Percentiles rank a stretch among this genome's conserved stretches.
Conservation (phyloP, 2,113 vertebrate species). For the Mastomys natalensis region DNA sequence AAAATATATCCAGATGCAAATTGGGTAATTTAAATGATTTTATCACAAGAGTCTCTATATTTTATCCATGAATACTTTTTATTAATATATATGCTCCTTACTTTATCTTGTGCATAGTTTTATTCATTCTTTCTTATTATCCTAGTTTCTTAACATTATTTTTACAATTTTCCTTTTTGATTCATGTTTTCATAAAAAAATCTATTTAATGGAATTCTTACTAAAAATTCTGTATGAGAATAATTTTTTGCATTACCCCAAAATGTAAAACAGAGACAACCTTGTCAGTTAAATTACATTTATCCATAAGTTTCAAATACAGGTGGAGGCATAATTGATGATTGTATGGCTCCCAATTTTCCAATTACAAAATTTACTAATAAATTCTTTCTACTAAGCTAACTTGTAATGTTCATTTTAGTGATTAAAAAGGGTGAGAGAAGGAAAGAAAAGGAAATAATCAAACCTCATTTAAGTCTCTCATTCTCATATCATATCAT, state of each 20-base stretch:
- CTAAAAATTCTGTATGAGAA: background rate
- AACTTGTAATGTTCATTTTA: background rate
- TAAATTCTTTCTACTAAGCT: background rate
- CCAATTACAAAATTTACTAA: background rate
- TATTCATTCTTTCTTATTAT: background rate
- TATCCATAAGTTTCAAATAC: background rate
- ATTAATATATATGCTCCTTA: background rate
- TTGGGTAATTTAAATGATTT: background rate
- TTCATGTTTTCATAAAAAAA: background rate
- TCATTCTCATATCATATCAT: background rate
- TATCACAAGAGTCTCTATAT: background rate
- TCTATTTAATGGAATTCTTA: background rate
- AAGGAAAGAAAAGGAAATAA: constrained; percentile 10
- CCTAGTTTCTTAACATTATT: background rate
- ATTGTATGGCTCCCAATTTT: background rate
- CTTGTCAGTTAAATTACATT: background rate
- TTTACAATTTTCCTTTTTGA: background rate
- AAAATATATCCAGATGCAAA: background rate
- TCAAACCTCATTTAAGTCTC: background rate
- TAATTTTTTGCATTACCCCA: background rate
- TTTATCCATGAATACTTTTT: background rate
- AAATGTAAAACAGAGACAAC: background rate
- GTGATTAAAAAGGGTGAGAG: background rate
- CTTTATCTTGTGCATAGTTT: background rate
- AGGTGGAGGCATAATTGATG: rapidly evolving